Base-by-base conservation (phyloP, 2,888 invertebrate genomes). In the Coenonympha glycerion region DNA sequence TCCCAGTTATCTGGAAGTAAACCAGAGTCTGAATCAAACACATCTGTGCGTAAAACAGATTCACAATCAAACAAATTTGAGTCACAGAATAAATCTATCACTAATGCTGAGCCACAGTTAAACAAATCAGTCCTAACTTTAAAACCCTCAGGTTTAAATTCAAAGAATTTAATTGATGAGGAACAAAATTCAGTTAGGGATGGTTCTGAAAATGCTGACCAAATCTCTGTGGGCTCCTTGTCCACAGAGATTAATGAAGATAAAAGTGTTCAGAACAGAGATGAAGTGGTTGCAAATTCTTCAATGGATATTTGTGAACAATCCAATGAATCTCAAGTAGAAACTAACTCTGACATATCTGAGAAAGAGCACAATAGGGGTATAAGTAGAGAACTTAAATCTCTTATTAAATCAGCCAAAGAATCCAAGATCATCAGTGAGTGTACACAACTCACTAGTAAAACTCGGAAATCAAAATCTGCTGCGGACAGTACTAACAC, bases 361-460 rank as follows among this genome's bases (percentile, higher is more conserved):
- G 86, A 86, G 53, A 82, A 76, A 56, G 85, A 80, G 30, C 82
- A 78, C 24, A 82, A 73, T 51, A 81, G 75, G 56, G 76, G 81
- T 57, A 84, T 88, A 46, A 83, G 86, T 51, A 81, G 91, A 55
- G 92, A 92, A 69, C 76, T 92, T 49, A 85, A 89, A 60, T 90
- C 89, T 1, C 74, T 92, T 18, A 89, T 92, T 56, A 90, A 90
- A 22, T 89, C 92, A 9, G 90, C 91, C 18, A 91, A 90, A 67
- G 91, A 92, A 64, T 92, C 92, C 0, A 91, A 92, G 66, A 89
- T 92, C 40, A 86, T 91, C 34, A 88, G 83, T 60, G 89, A 89
- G 68, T 91, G 87, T 65, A 90, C 84, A 11, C 88, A 83, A 55
- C 67, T 90, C n/a, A 84, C 78, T 34, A 86, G 77, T 50, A 88